phyloP scores from a whole-genome alignment of 2,888 invertebrate genomes.

The Callosobruchus maculatus region DNA sequence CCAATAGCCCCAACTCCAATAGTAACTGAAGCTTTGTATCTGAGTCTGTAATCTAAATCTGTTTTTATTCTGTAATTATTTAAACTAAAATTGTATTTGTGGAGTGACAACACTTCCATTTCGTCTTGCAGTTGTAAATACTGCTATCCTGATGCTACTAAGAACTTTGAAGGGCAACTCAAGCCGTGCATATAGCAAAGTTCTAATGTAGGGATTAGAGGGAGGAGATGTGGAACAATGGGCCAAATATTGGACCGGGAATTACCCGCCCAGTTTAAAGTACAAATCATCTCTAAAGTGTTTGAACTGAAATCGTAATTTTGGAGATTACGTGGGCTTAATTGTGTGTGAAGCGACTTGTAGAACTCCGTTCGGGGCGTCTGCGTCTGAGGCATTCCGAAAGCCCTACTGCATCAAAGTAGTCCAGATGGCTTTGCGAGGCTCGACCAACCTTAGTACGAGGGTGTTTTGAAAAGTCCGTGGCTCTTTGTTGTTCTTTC shows the following conservation, averaged over 20 bases:
- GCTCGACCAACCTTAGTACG: too few relatives aligned
- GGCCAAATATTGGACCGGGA: conserved; percentile 18
- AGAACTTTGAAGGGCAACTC: not conserved
- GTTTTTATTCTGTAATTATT: too few relatives aligned
- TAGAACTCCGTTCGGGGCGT: conserved; percentile 12
- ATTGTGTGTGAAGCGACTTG: conserved; percentile 23
- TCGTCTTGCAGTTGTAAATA: too few relatives aligned
- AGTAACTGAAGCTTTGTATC: too few relatives aligned
- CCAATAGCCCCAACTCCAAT: too few relatives aligned
- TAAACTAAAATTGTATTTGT: too few relatives aligned
- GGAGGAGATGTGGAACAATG: not conserved
- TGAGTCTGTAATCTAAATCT: too few relatives aligned
- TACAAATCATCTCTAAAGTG: conserved; percentile 24
- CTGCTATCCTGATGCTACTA: not conserved
- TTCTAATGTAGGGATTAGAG: not conserved
- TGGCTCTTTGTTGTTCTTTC: too few relatives aligned
- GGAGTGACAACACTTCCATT: too few relatives aligned
- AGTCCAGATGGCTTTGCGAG: too few relatives aligned
- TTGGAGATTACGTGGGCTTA: conserved; percentile 24
- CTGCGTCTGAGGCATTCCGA: too few relatives aligned
- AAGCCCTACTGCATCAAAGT: not conserved
- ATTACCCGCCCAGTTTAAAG: conserved; percentile 13
- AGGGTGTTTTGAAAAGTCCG: too few relatives aligned
- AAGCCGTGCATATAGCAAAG: not conserved
- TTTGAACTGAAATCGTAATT: conserved; percentile 24